Conservation (phyloP, 2,888 invertebrate genomes). For the Sinelater perroti region DNA sequence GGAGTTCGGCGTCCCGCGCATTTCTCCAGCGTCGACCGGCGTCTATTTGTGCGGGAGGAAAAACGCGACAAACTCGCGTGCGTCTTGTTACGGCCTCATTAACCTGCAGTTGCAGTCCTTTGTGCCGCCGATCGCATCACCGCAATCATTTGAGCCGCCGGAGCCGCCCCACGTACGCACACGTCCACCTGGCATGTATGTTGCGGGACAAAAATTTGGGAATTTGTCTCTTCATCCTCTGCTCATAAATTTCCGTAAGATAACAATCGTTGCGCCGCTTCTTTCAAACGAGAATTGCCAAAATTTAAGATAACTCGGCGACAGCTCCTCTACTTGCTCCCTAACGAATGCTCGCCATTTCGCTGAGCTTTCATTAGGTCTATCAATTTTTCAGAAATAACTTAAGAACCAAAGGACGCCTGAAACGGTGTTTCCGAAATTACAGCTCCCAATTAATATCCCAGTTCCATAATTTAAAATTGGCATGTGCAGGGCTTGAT, state of each 20-base stretch:
- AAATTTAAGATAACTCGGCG: conserved; percentile 18
- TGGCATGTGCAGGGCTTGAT: too few species aligned
- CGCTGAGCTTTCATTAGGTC: neutral
- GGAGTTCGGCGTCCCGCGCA: conserved; percentile 47
- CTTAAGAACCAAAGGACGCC: neutral
- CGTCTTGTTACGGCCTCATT: conserved; percentile 49
- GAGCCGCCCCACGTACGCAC: too few species aligned
- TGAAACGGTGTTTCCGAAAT: too few species aligned
- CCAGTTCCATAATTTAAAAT: too few species aligned
- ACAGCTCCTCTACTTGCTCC: conserved; percentile 6
- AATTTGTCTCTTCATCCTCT: conserved; percentile 30
- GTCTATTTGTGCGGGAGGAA: conserved; percentile 45
- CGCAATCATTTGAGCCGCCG: too few species aligned
- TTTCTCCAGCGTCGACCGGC: conserved; percentile 47
- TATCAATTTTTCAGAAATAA: neutral
- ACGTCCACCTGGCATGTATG: too few species aligned
- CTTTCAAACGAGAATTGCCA: conserved; percentile 20
- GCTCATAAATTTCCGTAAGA: conserved; percentile 27
- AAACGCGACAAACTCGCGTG: conserved; percentile 46
- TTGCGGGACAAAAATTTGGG: conserved; percentile 23
- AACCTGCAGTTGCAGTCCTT: conserved; percentile 46
- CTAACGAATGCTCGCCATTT: conserved; percentile 10
- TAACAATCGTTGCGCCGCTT: conserved; percentile 26
- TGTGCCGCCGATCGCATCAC: conserved; percentile 48
- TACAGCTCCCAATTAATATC: too few species aligned